phyloP scores from a whole-genome alignment of 2,113 vertebrate species.

The Aspiorhynchus laticeps region DNA sequence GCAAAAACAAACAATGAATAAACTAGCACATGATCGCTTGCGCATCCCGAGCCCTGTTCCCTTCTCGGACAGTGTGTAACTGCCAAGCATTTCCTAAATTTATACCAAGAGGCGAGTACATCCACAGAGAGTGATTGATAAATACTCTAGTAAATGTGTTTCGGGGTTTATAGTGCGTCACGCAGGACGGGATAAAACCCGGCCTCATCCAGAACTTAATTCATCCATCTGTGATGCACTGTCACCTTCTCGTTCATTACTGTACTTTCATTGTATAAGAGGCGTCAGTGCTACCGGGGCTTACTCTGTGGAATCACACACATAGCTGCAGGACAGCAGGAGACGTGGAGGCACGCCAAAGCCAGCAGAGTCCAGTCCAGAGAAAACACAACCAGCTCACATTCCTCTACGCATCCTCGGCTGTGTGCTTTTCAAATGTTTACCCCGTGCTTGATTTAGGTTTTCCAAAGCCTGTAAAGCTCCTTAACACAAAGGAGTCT shows the following conservation, averaged over 20 bases:
- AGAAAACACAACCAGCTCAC: conserved; percentile 25
- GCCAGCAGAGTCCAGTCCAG: conserved; percentile 14
- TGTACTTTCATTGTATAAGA: not conserved
- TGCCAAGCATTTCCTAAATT: not conserved
- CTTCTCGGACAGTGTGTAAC: not conserved
- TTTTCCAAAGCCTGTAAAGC: conserved; percentile 1
- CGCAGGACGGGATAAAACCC: not conserved
- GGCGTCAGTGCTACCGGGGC: not conserved
- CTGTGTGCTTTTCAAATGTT: conserved; percentile 4
- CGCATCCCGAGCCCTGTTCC: not conserved
- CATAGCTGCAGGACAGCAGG: conserved; percentile 8
- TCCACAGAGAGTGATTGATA: not conserved
- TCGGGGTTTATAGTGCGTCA: not conserved
- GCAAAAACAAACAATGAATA: not conserved
- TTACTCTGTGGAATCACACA: conserved; percentile 26
- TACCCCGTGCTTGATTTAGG: not conserved
- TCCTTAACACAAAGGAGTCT: conserved; percentile 13
- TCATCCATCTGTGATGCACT: conserved; percentile 14
- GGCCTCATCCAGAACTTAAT: not conserved
- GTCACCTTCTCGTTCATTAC: conserved; percentile 29
- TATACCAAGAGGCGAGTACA: not conserved
- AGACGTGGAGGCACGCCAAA: conserved; percentile 19
- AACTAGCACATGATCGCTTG: not conserved
- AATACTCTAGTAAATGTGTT: not conserved
- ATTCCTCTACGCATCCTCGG: not conserved